Evolutionary conservation across 2,797 vertebrate species (phyloP), one percentile per base, ranked within the genome.

Genomic region (Perodicticus potto): DNA sequence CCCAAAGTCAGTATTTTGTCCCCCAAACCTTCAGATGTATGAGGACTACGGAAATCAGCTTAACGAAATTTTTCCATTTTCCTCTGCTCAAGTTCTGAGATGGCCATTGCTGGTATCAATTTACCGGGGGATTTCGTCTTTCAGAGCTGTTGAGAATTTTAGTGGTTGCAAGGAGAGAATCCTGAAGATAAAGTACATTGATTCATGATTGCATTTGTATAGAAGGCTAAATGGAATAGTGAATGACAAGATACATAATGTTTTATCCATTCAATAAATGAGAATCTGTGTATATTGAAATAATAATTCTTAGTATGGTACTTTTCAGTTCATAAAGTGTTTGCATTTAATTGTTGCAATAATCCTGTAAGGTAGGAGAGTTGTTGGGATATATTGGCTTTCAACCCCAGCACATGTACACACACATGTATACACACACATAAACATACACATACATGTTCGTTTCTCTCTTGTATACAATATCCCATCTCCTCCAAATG

Each of bases 31-130:
- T 29, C 34, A 92, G 86, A 53, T 89, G 5, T 81, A 5, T n/a
- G 32, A 86, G 53, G 37, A 83, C 70, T 34, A 85, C 25, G 81
- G 82, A 92, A 84, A 72, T 88, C 57, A 84, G 25, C 29, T 55
- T 85, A n/a, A 19, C 0, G 17, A 49, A 27, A 72, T 82, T 83
- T 95, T 74, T 49, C 43, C 7, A 23, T 80, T 81, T 94, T 86
- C 40, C 32, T 89, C 17, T 61, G 6, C 43, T 89, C 14, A 65
- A 1, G 19, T 74, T 96, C 49, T 78, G 20, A 87, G 67, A 73
- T 81, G 37, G 69, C 29, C 94, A 65, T 74, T 72, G 10, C 67
- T 95, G 27, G 27, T 72, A 96, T 94, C 17, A 65, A 7, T 73
- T 83, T 69, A n/a, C 82, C 17, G 49, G 34, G n/a, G 45, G 55